phyloP scores from a whole-genome alignment of 2,888 invertebrate species.

The Lepeophtheirus nordmannii region DNA sequence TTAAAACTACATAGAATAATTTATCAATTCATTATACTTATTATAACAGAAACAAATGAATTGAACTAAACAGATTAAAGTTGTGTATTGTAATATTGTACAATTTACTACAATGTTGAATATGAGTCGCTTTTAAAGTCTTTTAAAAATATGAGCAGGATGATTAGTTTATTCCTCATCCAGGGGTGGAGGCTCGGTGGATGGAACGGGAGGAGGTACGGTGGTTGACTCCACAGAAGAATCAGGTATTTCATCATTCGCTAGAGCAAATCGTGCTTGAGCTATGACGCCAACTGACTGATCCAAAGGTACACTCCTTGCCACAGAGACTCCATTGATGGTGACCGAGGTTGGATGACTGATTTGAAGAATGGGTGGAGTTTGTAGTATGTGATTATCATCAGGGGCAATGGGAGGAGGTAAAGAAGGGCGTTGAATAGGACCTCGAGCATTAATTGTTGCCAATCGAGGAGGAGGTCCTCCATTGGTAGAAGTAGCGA shows the following conservation, averaged over 20 bases:
- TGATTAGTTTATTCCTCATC: not conserved
- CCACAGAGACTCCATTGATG: slow-evolving; percentile 32
- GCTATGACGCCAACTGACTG: not conserved
- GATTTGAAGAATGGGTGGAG: slow-evolving; percentile 25
- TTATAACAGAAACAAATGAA: no score
- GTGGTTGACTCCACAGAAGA: slow-evolving; percentile 8
- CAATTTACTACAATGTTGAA: no score
- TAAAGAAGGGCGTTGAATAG: slow-evolving; percentile 23
- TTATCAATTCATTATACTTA: no score
- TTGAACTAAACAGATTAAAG: no score
- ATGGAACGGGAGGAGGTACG: not conserved
- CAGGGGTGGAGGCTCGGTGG: not conserved
- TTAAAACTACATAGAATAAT: no score
- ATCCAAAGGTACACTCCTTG: slow-evolving; percentile 6
- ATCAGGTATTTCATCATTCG: slow-evolving; percentile 20
- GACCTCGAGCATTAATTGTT: slow-evolving; percentile 23
- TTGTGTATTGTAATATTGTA: no score
- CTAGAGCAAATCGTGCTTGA: slow-evolving; percentile 7
- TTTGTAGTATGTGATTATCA: not conserved
- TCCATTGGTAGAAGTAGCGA: slow-evolving; percentile 6
- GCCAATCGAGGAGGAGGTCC: slow-evolving; percentile 21
- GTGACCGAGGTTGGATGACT: slow-evolving; percentile 31
- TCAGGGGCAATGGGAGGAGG: slow-evolving; percentile 22
- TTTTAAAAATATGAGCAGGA: no score
- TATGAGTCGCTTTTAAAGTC: no score